phyloP scores from a whole-genome alignment of 92 coral and sea anemone genomes.

The Phenganax marumi region DNA sequence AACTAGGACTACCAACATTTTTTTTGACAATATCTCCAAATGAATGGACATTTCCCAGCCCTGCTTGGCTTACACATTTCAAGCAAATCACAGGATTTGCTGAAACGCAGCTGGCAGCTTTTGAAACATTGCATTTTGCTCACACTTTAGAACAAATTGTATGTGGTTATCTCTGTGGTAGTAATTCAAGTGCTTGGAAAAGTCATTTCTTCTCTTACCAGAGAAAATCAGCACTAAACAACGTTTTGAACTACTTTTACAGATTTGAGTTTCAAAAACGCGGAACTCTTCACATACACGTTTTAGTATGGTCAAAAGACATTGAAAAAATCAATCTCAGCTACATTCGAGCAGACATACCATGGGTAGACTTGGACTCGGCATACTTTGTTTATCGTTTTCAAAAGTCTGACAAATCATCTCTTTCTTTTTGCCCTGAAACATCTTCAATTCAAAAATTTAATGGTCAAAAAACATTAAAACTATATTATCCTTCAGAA shows the following conservation, averaged over 20 bases:
- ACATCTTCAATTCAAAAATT: conserved; percentile 10
- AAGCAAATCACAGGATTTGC: neutral
- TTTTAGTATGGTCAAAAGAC: conserved; percentile 38
- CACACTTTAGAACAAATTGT: neutral
- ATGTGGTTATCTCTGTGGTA: conserved; percentile 37
- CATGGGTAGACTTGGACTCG: conserved; percentile 14
- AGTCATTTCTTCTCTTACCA: conserved; percentile 35
- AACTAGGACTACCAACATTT: conserved; percentile 6
- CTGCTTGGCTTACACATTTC: neutral
- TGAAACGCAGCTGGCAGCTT: neutral
- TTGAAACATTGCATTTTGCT: conserved; percentile 13
- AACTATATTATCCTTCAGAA: conserved; percentile 31
- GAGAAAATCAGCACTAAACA: neutral
- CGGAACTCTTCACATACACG: conserved; percentile 48
- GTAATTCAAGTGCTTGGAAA: conserved; percentile 22
- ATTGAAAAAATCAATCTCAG: neutral
- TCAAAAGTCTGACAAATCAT: conserved; percentile 37
- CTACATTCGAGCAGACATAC: conserved; percentile 44
- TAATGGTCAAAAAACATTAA: neutral
- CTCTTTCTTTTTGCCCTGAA: neutral
- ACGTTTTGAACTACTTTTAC: conserved; percentile 45
- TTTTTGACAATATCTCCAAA: neutral
- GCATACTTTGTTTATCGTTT: conserved; percentile 40
- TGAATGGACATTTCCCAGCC: conserved; percentile 31
- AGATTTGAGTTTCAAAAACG: conserved; percentile 50